These are phyloP conservation scores for Arion vulgaris DNA, from an alignment of 1,140 invertebrate genomes.

Conservation along the genomic window DNA sequence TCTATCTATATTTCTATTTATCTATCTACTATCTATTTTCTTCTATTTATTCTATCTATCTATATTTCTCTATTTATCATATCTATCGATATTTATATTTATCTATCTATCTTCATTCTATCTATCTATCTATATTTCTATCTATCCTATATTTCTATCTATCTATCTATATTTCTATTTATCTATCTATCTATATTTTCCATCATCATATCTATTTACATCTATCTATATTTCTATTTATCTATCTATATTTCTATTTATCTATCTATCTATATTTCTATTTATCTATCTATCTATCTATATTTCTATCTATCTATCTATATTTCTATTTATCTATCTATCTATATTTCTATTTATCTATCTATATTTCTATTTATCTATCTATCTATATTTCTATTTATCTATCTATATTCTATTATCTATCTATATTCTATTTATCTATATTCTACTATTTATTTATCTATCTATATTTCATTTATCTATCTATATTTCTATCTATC, in stretches of 20 bases:
- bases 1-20: too few relatives aligned
- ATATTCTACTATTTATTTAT: background rate
- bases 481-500: background rate
- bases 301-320: background rate
- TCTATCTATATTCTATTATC: background rate
- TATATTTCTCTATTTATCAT: too few relatives aligned
- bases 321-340: background rate
- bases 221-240: too few relatives aligned
- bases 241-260: background rate
- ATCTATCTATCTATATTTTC: background rate
- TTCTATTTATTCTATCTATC: too few relatives aligned
- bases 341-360: background rate
- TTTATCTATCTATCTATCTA: conserved; percentile 3
- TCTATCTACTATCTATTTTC: too few relatives aligned
- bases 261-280: background rate
- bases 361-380: background rate
- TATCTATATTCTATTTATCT: too few relatives aligned
- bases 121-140: background rate
- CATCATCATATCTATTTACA: too few relatives aligned
- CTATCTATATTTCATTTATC: background rate
- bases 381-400: background rate
- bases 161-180: background rate
- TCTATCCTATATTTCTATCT: background rate
- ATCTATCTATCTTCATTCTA: background rate
- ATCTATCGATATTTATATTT: background rate